Evolutionary conservation across 1,140 invertebrate genomes (phyloP), one percentile per base, ranked within the genome.

Genomic region (Linepithema humile): DNA sequence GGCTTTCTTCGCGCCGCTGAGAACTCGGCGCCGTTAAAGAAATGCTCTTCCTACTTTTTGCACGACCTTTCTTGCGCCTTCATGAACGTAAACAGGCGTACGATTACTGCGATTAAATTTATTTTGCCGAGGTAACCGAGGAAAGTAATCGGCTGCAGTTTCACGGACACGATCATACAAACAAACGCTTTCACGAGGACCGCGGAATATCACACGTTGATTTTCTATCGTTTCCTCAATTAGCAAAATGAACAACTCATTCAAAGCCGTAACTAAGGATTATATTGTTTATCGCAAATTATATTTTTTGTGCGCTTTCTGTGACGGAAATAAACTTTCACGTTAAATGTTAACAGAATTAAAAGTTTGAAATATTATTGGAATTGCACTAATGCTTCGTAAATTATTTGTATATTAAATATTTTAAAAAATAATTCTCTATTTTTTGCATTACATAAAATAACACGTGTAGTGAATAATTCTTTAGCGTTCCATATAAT

Each of bases 71-170:
- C 38, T 48, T 48, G 43, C 6, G 12, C 15, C n/a, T 48, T 64
- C 38, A 23, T 15, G 32, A 26, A 38, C 32, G 20, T 23, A 50
- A 40, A 53, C 17, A 20, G 1, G 20, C 20, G 45, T 32, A 23
- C 1, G 12, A 50, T 69, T 43, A 40, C 43, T 29, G 50, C 20
- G 48, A 80, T 70, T 29, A 48, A 60, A 82, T 48, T 48, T 82
- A 74, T 82, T 62, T 32, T 35, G 0, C 26, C 26, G 29, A 17
- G 15, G 23, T 72, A 72, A 72, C 12, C 20, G 32, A 87, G 43
- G 59, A 78, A 84, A 84, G 80, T 87, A 86, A 84, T 62, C 50
- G 80, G 70, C 57, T 23, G 40, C 35, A 75, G 57, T 86, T 86
- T 87, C 72, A 87, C 55, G 84, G 55, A 20, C 85, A 85, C 50